Percentiles rank a stretch among this genome's conserved stretches.
Evolutionary conservation across 2,888 invertebrate species (phyloP).

Genomic region (Cheilosia grossa): DNA sequence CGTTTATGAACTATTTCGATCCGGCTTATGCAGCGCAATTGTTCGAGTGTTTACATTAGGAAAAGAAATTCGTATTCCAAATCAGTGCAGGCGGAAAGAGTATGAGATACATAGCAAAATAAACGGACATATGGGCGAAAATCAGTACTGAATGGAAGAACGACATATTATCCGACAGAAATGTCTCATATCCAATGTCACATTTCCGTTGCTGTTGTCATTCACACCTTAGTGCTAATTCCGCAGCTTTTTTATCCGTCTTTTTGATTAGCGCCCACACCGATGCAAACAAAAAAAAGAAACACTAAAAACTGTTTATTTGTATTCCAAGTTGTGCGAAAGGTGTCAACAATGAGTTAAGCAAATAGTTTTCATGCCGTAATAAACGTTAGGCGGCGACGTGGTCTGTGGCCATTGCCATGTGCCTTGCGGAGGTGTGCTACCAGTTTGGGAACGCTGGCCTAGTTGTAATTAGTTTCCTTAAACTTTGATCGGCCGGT

Average conservation of each 20-base stretch:
- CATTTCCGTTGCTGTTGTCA: constrained; percentile 33
- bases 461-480: constrained; percentile 15
- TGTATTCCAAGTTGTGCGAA: background rate
- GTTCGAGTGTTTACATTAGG: constrained; percentile 13
- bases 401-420: background rate
- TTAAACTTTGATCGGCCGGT: constrained; percentile 11
- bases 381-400: constrained; percentile 1
- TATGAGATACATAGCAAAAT: background rate
- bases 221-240: constrained; percentile 43
- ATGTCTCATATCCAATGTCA: constrained; percentile 46
- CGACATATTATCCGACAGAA: background rate
- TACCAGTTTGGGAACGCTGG: background rate
- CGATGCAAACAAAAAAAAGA: background rate
- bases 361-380: background rate
- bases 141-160: background rate
- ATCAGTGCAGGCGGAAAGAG: constrained; percentile 2
- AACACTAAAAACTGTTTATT: background rate
- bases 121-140: background rate
- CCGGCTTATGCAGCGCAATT: constrained; percentile 33
- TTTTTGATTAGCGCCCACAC: constrained; percentile 36
- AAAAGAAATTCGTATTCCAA: background rate
- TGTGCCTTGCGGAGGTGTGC: constrained; percentile 7
- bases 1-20: constrained; percentile 24
- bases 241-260: background rate
- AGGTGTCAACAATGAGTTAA: constrained; percentile 12